phyloP scores from a whole-genome alignment of 2,113 vertebrate genomes.

The Fregetta grallaria region DNA sequence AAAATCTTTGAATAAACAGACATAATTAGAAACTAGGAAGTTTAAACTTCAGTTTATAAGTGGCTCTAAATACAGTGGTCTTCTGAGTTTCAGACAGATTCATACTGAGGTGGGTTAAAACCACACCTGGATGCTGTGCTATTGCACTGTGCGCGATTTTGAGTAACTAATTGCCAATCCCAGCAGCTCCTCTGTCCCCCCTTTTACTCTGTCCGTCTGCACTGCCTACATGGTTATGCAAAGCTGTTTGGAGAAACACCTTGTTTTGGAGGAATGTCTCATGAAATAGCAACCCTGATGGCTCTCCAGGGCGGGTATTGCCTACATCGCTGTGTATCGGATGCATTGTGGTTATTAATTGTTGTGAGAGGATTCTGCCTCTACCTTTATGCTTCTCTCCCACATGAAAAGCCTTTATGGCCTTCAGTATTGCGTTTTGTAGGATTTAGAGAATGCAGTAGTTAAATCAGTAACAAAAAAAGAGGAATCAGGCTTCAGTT shows the following conservation, averaged over 20 bases:
- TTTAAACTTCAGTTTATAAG: neutral
- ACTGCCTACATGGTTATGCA: rapidly evolving
- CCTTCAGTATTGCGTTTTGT: neutral
- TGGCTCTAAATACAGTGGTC: neutral
- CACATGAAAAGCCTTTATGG: neutral
- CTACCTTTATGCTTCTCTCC: neutral
- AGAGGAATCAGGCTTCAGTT: neutral
- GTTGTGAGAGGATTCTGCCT: neutral
- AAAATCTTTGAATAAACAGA: neutral
- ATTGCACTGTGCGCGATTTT: neutral
- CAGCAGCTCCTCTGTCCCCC: neutral
- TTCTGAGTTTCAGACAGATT: neutral
- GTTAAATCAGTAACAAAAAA: neutral
- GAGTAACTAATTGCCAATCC: neutral
- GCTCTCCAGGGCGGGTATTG: neutral
- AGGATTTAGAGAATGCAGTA: neutral
- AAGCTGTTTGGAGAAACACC: neutral
- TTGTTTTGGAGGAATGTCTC: neutral
- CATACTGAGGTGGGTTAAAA: neutral
- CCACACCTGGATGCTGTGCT: neutral
- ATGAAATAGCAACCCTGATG: neutral
- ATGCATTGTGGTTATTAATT: neutral
- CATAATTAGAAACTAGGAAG: neutral
- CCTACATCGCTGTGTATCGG: rapidly evolving
- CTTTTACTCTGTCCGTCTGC: neutral